Percentiles rank a stretch among this genome's conserved stretches.
phyloP scores from a whole-genome alignment of 2,113 vertebrate genomes.

The Notarius quadriscutis region DNA sequence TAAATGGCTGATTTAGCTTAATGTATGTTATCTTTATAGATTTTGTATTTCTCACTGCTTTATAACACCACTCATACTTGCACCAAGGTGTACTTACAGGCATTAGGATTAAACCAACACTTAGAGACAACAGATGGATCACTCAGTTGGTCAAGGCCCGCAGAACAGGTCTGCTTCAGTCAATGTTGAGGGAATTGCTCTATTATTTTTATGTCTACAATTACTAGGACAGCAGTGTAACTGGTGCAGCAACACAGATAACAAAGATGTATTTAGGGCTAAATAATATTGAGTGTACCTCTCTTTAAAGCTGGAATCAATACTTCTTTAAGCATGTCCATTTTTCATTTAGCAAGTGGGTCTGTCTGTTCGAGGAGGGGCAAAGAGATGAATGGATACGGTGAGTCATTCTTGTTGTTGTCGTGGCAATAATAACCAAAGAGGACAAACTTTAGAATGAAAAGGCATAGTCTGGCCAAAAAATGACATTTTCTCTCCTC shows the following conservation, averaged over 20 bases:
- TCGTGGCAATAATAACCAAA: constrained; percentile 77
- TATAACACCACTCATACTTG: not conserved
- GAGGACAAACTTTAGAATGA: constrained; percentile 69
- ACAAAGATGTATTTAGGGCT: constrained; percentile 84
- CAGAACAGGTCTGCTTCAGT: constrained; percentile 66
- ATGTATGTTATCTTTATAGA: constrained; percentile 28
- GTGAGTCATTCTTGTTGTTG: constrained; percentile 69
- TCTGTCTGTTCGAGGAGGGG: constrained; percentile 74
- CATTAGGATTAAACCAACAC: constrained; percentile 45
- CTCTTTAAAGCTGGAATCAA: constrained; percentile 83
- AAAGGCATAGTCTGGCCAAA: constrained; percentile 54
- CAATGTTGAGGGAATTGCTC: constrained; percentile 75
- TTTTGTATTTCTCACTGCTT: constrained; percentile 19
- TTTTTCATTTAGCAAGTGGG: constrained; percentile 81
- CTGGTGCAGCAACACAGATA: constrained; percentile 74
- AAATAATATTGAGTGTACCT: constrained; percentile 85
- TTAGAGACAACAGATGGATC: constrained; percentile 69
- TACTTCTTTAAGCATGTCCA: constrained; percentile 82
- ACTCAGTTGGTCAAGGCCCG: constrained; percentile 64
- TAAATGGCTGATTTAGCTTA: constrained; percentile 18
- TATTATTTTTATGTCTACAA: constrained; percentile 81
- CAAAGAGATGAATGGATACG: constrained; percentile 73
- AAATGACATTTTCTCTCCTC: not conserved
- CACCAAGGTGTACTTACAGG: constrained; percentile 23
- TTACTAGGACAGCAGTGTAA: constrained; percentile 76